These are phyloP conservation scores for Gambusia holbrooki DNA, from an alignment of 2,113 vertebrate genomes.

Conservation along the genomic window DNA sequence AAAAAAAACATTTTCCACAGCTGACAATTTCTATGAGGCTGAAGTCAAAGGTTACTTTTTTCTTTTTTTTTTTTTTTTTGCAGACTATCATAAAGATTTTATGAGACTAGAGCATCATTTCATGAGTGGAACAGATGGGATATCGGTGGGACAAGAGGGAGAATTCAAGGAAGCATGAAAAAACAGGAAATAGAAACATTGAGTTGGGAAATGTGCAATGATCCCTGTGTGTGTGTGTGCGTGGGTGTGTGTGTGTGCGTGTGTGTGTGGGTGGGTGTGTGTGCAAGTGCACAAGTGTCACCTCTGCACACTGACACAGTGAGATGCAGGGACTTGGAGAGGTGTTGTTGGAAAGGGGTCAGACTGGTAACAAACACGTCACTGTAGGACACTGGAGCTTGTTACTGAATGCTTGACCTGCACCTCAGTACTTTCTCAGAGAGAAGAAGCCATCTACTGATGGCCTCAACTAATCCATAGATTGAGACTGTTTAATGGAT, in stretches of 20 bases:
- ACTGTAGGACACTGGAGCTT: constrained; percentile 74
- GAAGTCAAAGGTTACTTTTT: constrained; percentile 35
- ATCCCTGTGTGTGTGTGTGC: neutral
- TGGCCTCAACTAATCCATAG: constrained; percentile 77
- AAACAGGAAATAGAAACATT: constrained; percentile 31
- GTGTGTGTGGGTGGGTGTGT: neutral
- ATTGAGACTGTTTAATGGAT: constrained; percentile 81
- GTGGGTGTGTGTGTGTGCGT: too few species aligned
- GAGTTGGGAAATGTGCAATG: constrained; percentile 18
- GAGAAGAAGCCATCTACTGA: constrained; percentile 78
- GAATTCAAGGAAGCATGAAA: constrained; percentile 36
- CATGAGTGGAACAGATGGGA: constrained; percentile 6
- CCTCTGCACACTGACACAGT: constrained; percentile 9
- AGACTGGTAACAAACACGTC: constrained; percentile 70
- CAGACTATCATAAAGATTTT: constrained; percentile 33
- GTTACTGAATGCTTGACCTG: constrained; percentile 82
- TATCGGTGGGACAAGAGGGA: constrained; percentile 34
- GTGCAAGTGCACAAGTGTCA: constrained; percentile 14
- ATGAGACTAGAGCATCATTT: constrained; percentile 12
- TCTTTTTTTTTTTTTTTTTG: constrained; percentile 26
- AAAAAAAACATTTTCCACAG: constrained; percentile 6
- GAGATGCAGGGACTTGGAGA: constrained; percentile 46
- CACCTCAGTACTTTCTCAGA: constrained; percentile 70
- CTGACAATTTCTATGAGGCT: constrained; percentile 33
- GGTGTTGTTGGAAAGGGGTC: constrained; percentile 47